Percentiles rank a stretch among this genome's conserved stretches.
phyloP scores from a whole-genome alignment of 1,140 invertebrate species.

The Coelopa frigida region DNA sequence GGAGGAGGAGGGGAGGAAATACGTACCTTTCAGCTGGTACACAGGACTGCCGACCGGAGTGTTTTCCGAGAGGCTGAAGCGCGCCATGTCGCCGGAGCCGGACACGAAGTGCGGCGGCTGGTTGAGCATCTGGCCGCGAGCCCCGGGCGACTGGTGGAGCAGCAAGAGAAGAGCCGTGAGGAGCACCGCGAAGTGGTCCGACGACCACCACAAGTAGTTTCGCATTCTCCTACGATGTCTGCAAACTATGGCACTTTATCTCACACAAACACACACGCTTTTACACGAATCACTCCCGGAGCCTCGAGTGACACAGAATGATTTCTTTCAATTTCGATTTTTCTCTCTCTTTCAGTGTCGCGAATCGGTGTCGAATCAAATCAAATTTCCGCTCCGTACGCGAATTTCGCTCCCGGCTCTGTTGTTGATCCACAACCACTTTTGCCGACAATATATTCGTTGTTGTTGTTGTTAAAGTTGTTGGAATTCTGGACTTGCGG shows the following conservation, averaged over 20 bases:
- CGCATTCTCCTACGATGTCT: constrained; percentile 3
- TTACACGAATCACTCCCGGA: too few species aligned
- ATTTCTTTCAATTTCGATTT: background rate
- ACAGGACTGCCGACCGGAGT: constrained; percentile 67
- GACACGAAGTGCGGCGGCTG: constrained; percentile 66
- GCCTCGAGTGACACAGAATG: background rate
- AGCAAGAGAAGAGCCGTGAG: background rate
- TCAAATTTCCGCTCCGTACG: too few species aligned
- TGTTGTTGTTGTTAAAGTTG: too few species aligned
- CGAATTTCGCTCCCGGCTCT: too few species aligned
- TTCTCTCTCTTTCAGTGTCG: background rate
- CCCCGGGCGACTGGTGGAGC: background rate
- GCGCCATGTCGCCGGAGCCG: constrained; percentile 66
- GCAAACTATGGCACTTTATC: too few species aligned
- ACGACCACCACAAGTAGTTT: constrained; percentile 7
- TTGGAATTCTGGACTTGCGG: background rate
- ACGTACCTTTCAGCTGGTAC: constrained; percentile 61
- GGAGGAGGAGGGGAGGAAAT: too few species aligned
- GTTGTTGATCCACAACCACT: too few species aligned
- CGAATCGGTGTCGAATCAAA: too few species aligned
- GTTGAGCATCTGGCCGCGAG: constrained; percentile 48
- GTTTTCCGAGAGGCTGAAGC: constrained; percentile 66
- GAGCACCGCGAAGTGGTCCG: constrained; percentile 4
- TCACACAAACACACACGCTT: too few species aligned
- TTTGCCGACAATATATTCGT: too few species aligned